Base-by-base conservation (phyloP, 2,113 vertebrate genomes). In the Odontesthes bonariensis region DNA sequence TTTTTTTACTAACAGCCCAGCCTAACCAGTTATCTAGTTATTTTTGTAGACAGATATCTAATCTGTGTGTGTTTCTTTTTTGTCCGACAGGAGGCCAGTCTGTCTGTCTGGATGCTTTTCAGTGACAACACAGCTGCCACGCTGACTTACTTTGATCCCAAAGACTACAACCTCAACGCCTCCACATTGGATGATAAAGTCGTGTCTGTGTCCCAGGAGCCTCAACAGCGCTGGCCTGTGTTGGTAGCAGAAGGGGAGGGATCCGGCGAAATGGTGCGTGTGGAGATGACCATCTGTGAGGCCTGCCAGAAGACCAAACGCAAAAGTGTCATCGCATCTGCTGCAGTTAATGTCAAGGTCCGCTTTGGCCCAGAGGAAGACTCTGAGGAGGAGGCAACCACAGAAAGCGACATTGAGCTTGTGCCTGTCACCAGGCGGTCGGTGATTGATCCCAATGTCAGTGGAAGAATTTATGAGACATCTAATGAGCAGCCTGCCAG, bases 221-320 rank as follows among this genome's bases (percentile, higher is more conserved):
- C 95, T 10, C 94, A 96, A 0, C 91, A 92, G 46, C 91, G 92
- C 46, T 95, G 95, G 94, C 97, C 98, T 0, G 89, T 96, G 62
- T 92, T 99, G 85, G 93, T 96, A 78, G 97, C 98, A 0, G 94
- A 98, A 86, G 96, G 96, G 0, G 96, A 99, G 87, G 98, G 98
- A 0, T 70, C 91, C 0, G 98, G 98, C 0, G 95, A 96, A 60
- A 73, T 96, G 75, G 91, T 98, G 23, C 95, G 95, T 0, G 91
- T 92, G 0, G 98, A 99, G 87, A 96, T 99, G 92, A 96, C 95
- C 82, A 99, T 99, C 85, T 94, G 96, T 0, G 98, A 99, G 89
- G 95, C 94, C 86, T 99, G 98, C 89, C 98, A 99, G 94, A 99
- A 99, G 85, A 97, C 96, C 83, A 99, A 98, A 66, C 96, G 98